phyloP scores from a whole-genome alignment of 2,113 vertebrate species.

The Brienomyrus longianalis region DNA sequence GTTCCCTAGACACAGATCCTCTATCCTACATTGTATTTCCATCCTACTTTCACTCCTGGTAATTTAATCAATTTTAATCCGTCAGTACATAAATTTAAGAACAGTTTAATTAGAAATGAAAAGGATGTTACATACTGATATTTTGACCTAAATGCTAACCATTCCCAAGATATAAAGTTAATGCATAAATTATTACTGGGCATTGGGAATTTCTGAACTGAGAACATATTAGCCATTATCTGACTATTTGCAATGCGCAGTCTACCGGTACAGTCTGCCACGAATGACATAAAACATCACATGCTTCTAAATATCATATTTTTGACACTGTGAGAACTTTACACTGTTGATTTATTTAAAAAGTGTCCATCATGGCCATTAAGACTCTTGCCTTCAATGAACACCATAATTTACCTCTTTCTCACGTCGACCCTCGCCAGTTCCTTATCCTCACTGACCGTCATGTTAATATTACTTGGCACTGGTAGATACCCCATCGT shows the following conservation, averaged over 20 bases:
- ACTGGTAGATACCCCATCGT: background rate
- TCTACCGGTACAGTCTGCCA: background rate
- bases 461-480: background rate
- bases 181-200: background rate
- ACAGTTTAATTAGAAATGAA: background rate
- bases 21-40: background rate
- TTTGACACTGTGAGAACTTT: background rate
- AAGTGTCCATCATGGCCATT: background rate
- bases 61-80: constrained; percentile 10
- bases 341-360: background rate
- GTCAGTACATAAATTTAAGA: background rate
- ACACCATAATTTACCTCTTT: background rate
- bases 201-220: background rate
- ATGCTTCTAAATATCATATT: background rate
- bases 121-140: background rate
- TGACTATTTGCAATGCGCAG: background rate
- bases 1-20: constrained; percentile 30
- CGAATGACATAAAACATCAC: background rate
- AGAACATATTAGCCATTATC: background rate
- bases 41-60: background rate
- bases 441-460: background rate
- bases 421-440: background rate
- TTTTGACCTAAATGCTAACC: background rate
- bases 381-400: background rate
- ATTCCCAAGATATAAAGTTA: background rate